Evolutionary conservation across 2,888 invertebrate genomes (phyloP), one percentile per base, ranked within the genome.

Genomic region (Gerris lacustris): DNA sequence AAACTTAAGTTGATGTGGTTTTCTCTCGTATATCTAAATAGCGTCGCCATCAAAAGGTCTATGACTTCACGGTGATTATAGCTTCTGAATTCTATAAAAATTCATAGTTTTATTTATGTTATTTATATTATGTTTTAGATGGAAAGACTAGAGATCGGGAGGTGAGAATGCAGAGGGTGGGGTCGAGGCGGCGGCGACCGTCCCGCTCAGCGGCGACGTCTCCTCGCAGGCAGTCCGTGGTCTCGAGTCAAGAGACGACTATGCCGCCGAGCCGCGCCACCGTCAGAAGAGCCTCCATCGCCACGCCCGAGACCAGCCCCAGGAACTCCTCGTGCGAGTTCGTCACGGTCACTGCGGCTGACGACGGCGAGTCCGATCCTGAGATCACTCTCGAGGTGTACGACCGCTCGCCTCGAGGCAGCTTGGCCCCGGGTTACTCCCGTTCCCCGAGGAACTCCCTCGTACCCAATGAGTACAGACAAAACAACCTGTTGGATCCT

Each of bases 191-290:
- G 74, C 84, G 88, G 18, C 83, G 88, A 70, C 86, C 87, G 71
- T 87, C 88, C 9, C 82, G 88, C 72, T 86, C 86, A 76, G 86
- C 87, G 17, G 86, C 86, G 62, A 86, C 86, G 6, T 86, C 87
- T 1, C 87, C 87, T 0, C 86, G 85, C 76, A 82, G 84, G n/a
- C 64, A 64, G 64, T 64, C 64, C 7, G 64, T 64, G 7, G 18
- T 66, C 69, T 63, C 67, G 69, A 47, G 71, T 69, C 47, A 6
- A 66, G 31, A 68, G 62, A 5, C 68, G 66, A 62, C 63, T 67
- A 63, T 67, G 45, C 66, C 45, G 79, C 79, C 47, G 7, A 75
- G 73, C 55, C 74, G 74, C 67, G 82, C 83, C 0, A 62, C 73
- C n/a, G 80, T 71, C 6, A 68, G 78, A 9, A 72, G 77, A n/a